A percentile compares a stretch with the other conserved stretches of the same genome.
These are phyloP conservation scores for Cephus nigrinus DNA, from an alignment of 2,888 invertebrate genomes.

Conservation along the genomic window DNA sequence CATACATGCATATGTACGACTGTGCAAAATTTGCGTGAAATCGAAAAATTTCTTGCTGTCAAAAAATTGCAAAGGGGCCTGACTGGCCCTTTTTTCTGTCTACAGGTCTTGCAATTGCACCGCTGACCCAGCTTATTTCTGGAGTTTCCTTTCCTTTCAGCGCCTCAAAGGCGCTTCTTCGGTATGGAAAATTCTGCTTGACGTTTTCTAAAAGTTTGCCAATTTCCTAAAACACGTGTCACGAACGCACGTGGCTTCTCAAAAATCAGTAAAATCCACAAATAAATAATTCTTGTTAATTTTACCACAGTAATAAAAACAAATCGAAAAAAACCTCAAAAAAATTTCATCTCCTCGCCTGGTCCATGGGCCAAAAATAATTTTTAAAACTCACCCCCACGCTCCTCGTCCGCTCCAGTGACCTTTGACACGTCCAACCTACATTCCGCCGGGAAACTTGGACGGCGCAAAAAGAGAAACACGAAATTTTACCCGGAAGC, in stretches of 20 bases:
- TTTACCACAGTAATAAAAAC: not conserved
- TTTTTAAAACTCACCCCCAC: not conserved
- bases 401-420: not conserved
- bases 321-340: not conserved
- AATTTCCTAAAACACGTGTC: conserved; percentile 9
- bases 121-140: conserved; percentile 13
- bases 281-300: not conserved
- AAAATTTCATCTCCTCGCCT: not conserved
- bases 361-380: not conserved
- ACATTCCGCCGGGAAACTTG: not conserved
- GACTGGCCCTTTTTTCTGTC: conserved; percentile 9
- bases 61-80: conserved; percentile 10
- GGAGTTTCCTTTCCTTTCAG: not conserved
- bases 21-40: not conserved
- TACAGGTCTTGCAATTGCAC: conserved; percentile 8
- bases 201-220: conserved; percentile 11
- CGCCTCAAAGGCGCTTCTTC: conserved; percentile 4
- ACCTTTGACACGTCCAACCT: not conserved
- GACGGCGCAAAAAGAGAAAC: not conserved
- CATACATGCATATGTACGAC: not conserved
- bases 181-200: conserved; percentile 11
- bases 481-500: not conserved
- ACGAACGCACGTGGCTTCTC: not conserved
- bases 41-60: conserved; percentile 12
- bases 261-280: not conserved